These are phyloP conservation scores for Echiichthys vipera DNA, from an alignment of 2,797 vertebrate species.

Conservation along the genomic window DNA sequence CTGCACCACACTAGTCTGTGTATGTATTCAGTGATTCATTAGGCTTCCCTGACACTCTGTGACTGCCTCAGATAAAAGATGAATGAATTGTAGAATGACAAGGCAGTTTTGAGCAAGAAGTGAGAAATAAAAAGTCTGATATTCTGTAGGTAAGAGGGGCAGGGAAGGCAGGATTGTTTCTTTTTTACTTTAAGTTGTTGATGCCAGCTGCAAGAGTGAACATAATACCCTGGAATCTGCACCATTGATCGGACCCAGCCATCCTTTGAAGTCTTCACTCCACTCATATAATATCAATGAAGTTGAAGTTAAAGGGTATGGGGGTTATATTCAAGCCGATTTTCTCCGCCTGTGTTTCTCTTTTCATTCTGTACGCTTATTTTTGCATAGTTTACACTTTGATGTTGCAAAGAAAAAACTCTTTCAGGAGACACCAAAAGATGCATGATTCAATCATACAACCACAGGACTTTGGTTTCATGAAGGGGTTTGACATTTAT, in stretches of 20 bases:
- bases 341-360: slow-evolving; percentile 36
- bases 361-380: slow-evolving; percentile 43
- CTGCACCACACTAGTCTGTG: slow-evolving; percentile 12
- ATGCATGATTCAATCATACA: slow-evolving; percentile 33
- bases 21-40: slow-evolving; percentile 44
- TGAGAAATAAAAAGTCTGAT: slow-evolving; percentile 20
- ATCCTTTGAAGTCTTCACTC: slow-evolving; percentile 63
- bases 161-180: slow-evolving; percentile 10
- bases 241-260: slow-evolving; percentile 40
- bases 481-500: background rate
- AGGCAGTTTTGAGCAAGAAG: slow-evolving; percentile 12
- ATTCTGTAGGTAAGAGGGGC: slow-evolving; percentile 21
- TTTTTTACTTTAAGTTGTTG: slow-evolving; percentile 44
- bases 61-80: slow-evolving; percentile 57
- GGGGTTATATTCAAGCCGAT: slow-evolving; percentile 50
- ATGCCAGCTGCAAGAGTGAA: slow-evolving; percentile 48
- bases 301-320: slow-evolving; percentile 41
- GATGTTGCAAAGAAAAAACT: slow-evolving; percentile 50
- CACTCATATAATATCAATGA: slow-evolving; percentile 57
- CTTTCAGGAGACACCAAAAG: slow-evolving; percentile 42
- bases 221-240: slow-evolving; percentile 60
- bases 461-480: slow-evolving; percentile 6
- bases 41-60: slow-evolving; percentile 51
- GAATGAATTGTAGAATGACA: slow-evolving; percentile 45
- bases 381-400: slow-evolving; percentile 63